Evolutionary conservation across 2,888 invertebrate species (phyloP), one percentile per base, ranked within the genome.

Genomic region (Drosophila lacicola): DNA sequence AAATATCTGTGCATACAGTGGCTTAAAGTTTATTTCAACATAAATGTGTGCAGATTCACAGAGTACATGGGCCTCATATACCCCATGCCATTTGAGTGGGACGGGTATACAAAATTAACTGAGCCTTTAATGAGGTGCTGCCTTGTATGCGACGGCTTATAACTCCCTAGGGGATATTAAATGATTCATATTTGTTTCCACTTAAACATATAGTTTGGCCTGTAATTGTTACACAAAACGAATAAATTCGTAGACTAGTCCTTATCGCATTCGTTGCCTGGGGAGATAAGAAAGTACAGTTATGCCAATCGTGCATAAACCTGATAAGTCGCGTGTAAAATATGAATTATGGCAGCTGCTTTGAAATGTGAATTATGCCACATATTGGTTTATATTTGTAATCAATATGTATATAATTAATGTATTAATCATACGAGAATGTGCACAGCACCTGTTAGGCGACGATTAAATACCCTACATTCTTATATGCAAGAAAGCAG

Each of bases 111-210:
- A 45, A 25, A 47, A 54, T 57, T 39, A 77, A 66, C 72, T 50
- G 21, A 25, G 29, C 37, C 49, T 50, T 55, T 74, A 78, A 74
- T 78, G 67, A 73, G 62, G 55, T 73, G 74, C 62, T 36, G 74
- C 73, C 49, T 57, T 46, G 61, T 57, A 37, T 66, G 54, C 50
- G 34, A 3, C 39, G 46, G 17, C 51, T 70, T 74, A 55, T 39
- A 25, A 14, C 53, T 60, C 51, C 66, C 78, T 37, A 2, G 65
- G 37, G 60, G 66, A 66, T 49, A 17, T 65, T 53, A 45, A 64
- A 60, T 71, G 47, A 64, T 51, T 60, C 58, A 65, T 33, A 67
- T 76, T 56, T 36, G 25, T 13, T 21, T 58, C 41, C 55, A 45
- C 25, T 42, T 54, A 57, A 70, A 37, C 33, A 53, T 56, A 41